Percentiles rank a stretch among this genome's conserved stretches.
Conservation (phyloP, 2,797 vertebrate species). For the Gymnoscopelus microlampas region DNA sequence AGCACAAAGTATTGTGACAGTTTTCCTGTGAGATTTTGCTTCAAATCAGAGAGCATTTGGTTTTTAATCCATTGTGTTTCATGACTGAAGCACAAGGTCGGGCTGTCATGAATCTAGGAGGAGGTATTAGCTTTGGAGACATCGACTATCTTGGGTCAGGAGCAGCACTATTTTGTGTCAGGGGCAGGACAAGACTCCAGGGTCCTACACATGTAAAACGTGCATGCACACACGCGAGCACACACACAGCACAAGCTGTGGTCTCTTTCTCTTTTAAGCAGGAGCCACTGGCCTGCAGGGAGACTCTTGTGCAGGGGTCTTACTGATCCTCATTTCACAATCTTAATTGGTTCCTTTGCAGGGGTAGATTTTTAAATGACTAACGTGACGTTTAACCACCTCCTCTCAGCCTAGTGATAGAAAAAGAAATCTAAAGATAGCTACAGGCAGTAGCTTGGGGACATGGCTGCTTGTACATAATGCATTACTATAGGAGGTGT, state of each 20-base stretch:
- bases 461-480: constrained; percentile 58
- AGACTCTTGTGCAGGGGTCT: constrained; percentile 31
- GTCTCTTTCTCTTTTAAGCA: constrained; percentile 25
- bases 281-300: constrained; percentile 35
- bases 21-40: constrained; percentile 40
- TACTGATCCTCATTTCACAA: constrained; percentile 56
- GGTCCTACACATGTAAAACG: constrained; percentile 36
- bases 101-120: constrained; percentile 21
- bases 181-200: constrained; percentile 28
- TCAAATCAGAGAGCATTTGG: constrained; percentile 25
- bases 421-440: constrained; percentile 36
- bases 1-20: constrained; percentile 30
- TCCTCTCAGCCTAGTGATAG: constrained; percentile 43
- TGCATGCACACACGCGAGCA: constrained; percentile 14
- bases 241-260: constrained; percentile 33
- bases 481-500: constrained; percentile 41
- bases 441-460: constrained; percentile 44
- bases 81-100: constrained; percentile 38
- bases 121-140: constrained; percentile 25
- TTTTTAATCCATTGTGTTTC: constrained; percentile 33
- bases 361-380: constrained; percentile 50
- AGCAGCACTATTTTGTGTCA: neutral
- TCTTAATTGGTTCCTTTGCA: constrained; percentile 65
- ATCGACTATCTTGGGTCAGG: neutral
- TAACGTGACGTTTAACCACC: constrained; percentile 37